Base-by-base conservation (phyloP, 2,888 invertebrate genomes). In the Leptinotarsa rubiginosa region DNA sequence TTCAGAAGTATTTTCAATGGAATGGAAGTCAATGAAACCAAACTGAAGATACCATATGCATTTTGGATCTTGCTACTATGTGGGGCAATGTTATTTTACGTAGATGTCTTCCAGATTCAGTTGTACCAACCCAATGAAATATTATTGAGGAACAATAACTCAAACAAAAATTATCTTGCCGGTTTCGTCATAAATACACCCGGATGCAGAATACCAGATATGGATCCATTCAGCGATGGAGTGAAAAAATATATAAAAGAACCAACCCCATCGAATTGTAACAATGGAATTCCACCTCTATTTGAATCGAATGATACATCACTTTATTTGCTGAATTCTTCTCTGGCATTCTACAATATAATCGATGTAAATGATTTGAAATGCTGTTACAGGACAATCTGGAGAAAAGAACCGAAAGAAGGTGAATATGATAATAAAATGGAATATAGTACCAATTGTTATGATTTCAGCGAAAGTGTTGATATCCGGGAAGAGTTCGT, bases 151-250 rank as follows among this genome's bases (percentile, higher is more conserved):
- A 31, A 62, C 10, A 5, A 41, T 7, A 25, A 25, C 16, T 62
- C 41, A 1, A 20, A 62, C 16, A 31, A 62, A 25, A 62, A 41
- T 31, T 62, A 31, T 31, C 62, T 62, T 41, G 62, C 16, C 31
- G 78, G 78, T 18, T 78, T 74, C 56, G 72, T 75, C n/a, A 78
- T 79, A 70, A 76, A 76, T 15, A 79, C 78, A 1, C 76, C 89
- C 74, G 93, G 93, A 25, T 94, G 94, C 83, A 91, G 91, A 13
- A 93, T 94, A 79, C 92, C 93, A 0, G 90, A 90, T 1, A 86
- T 93, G 81, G 89, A 91, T 78, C 91, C 93, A 0, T 91, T 91
- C 79, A 92, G 93, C 83, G 86, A 89, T 5, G 86, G 88, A 54
- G 88, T 93, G 47, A 88, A 87, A 78, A 88, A 88, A 77, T 93